These are phyloP conservation scores for Pollenia labialis DNA, from an alignment of 2,888 invertebrate genomes.

Conservation along the genomic window DNA sequence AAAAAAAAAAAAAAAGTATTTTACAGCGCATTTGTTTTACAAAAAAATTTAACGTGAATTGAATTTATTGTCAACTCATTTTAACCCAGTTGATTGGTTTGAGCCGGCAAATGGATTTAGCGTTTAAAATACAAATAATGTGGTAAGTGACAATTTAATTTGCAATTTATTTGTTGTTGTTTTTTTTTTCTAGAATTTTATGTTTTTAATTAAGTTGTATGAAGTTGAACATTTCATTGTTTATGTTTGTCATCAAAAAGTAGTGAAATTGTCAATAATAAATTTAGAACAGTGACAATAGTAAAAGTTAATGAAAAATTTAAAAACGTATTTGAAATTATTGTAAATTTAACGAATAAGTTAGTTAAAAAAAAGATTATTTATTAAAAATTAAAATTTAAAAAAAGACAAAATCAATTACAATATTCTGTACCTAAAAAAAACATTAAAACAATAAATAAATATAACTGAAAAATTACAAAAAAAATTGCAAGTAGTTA, in stretches of 20 bases:
- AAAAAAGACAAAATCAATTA: too few species aligned
- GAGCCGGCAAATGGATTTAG: conserved; percentile 53
- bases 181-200: background rate
- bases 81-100: conserved; percentile 41
- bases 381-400: too few species aligned
- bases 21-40: background rate
- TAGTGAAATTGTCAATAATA: background rate
- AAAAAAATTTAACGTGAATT: conserved; percentile 17
- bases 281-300: background rate
- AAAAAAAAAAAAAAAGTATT: background rate
- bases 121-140: conserved; percentile 67
- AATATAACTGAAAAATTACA: too few species aligned
- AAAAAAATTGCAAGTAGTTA: too few species aligned
- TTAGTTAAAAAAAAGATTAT: too few species aligned
- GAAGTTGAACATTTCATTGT: background rate
- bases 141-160: conserved; percentile 63
- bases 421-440: too few species aligned
- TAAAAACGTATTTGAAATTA: too few species aligned
- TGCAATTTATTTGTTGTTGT: background rate
- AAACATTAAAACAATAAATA: too few species aligned
- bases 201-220: conserved; percentile 10
- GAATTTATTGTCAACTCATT: conserved; percentile 21
- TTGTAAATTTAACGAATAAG: too few species aligned
- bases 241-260: background rate
- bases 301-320: too few species aligned